Evolutionary conservation across 1,140 invertebrate genomes (phyloP).

Genomic region (Zaprionus lachaisei): DNA sequence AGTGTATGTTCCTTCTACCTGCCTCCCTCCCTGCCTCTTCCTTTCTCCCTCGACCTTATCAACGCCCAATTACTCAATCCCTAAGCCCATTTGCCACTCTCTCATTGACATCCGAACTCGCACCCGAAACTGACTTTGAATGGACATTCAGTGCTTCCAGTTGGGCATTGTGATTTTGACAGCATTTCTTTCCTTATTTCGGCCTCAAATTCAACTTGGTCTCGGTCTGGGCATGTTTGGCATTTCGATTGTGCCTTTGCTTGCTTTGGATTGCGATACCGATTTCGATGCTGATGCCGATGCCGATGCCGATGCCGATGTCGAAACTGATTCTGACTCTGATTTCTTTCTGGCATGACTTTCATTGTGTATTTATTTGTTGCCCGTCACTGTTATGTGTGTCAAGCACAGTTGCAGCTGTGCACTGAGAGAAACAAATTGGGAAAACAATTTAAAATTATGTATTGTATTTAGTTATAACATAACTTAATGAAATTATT

Average conservation of each 20-base stretch:
- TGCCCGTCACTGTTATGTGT: conserved; percentile 44
- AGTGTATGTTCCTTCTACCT: not conserved
- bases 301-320: not conserved
- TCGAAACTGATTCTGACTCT: conserved; percentile 1
- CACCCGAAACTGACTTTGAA: conserved; percentile 2
- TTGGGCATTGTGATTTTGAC: conserved; percentile 66
- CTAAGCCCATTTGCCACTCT: conserved; percentile 16
- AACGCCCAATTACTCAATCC: conserved; percentile 15
- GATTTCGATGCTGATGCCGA: conserved; percentile 18
- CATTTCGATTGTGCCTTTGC: conserved; percentile 1
- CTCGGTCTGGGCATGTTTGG: conserved; percentile 8
- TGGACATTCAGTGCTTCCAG: conserved; percentile 32
- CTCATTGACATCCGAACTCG: not conserved
- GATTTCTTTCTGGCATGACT: conserved; percentile 4
- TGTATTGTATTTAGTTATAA: too few species aligned
- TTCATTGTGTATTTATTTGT: conserved; percentile 10
- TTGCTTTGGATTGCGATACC: not conserved
- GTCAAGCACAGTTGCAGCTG: conserved; percentile 61
- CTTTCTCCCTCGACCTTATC: not conserved
- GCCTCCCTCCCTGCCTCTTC: not conserved
- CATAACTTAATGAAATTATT: too few species aligned
- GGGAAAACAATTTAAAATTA: not conserved
- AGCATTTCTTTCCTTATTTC: conserved; percentile 34
- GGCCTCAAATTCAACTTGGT: not conserved
- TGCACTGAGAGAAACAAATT: conserved; percentile 16